Percentiles rank a stretch among this genome's conserved stretches.
Conservation (phyloP, 2,888 invertebrate genomes). For the Opisthograptis luteolata region DNA sequence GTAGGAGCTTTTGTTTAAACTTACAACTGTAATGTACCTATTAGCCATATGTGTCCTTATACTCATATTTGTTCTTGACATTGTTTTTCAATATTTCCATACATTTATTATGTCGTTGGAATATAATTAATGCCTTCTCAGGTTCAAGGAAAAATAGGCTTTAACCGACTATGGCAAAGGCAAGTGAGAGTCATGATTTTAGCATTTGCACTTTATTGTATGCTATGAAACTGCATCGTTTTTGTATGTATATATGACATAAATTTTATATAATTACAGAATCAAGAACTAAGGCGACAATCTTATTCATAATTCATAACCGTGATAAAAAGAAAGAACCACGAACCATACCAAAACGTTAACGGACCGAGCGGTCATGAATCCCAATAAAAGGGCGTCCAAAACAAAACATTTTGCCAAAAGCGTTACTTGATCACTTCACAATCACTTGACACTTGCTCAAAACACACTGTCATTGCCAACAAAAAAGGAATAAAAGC, state of each 20-base stretch:
- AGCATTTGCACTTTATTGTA: too few relatives aligned
- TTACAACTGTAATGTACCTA: too few relatives aligned
- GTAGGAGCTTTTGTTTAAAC: constrained; percentile 6
- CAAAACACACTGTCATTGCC: constrained; percentile 48
- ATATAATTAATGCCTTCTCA: neutral
- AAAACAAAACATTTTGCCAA: constrained; percentile 54
- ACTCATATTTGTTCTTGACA: constrained; percentile 5
- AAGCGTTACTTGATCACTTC: constrained; percentile 57
- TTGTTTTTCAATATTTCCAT: neutral
- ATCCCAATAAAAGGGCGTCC: constrained; percentile 59
- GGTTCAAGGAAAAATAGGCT: constrained; percentile 2
- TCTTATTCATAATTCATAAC: constrained; percentile 25
- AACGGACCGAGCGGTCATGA: constrained; percentile 43
- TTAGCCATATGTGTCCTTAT: constrained; percentile 9
- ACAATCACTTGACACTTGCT: constrained; percentile 36
- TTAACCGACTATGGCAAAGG: neutral
- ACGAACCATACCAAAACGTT: constrained; percentile 47
- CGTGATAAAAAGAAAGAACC: constrained; percentile 36
- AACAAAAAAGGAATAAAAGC: constrained; percentile 37
- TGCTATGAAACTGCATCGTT: too few relatives aligned
- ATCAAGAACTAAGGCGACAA: constrained; percentile 40
- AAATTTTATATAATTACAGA: neutral
- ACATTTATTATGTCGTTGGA: neutral
- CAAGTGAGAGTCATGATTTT: too few relatives aligned
- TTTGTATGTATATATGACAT: neutral